Conservation (phyloP, 2,113 vertebrate genomes). For the Pandion haliaetus region DNA sequence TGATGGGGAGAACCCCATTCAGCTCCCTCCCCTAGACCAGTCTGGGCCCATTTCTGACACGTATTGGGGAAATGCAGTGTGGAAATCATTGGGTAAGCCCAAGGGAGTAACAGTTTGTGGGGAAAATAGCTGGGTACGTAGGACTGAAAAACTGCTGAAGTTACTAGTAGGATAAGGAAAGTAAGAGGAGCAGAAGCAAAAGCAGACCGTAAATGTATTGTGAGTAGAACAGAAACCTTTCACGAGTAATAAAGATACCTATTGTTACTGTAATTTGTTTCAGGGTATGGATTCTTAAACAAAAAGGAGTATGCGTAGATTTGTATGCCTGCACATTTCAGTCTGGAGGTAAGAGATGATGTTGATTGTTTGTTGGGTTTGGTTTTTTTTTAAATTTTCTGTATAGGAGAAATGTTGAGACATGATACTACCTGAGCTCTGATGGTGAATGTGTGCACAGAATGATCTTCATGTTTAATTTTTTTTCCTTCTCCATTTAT, state of each 20-base stretch:
- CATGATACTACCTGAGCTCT: neutral
- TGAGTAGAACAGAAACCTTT: neutral
- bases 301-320: neutral
- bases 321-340: neutral
- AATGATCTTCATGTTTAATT: neutral
- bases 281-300: neutral
- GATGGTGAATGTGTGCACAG: neutral
- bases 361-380: neutral
- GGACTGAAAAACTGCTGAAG: neutral
- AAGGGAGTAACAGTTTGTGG: neutral
- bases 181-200: neutral
- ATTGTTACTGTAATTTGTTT: neutral
- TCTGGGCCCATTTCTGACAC: neutral
- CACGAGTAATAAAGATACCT: neutral
- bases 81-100: neutral
- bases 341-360: neutral
- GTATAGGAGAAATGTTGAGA: neutral
- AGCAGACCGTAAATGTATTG: neutral
- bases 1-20: neutral
- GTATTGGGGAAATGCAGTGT: fast-evolving
- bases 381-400: neutral
- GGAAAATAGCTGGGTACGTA: neutral
- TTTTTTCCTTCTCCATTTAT: neutral
- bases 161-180: neutral
- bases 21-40: neutral